phyloP scores from a whole-genome alignment of 2,113 vertebrate species.

The Callospermophilus lateralis region DNA sequence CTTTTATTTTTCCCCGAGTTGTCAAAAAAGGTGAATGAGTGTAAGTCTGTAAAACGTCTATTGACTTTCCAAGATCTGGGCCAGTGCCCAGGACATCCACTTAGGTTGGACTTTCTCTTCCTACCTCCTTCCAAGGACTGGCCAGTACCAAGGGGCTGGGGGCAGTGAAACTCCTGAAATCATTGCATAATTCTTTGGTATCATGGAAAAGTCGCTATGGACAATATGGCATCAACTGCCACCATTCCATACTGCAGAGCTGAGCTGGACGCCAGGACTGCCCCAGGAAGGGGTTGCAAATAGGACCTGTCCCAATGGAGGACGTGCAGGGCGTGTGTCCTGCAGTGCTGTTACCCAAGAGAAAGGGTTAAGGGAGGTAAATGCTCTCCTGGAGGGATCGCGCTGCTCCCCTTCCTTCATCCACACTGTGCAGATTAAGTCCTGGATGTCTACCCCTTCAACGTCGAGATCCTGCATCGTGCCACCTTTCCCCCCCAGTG shows the following conservation, averaged over 20 bases:
- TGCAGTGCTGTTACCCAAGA: background rate
- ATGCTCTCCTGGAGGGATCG: background rate
- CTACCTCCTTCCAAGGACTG: background rate
- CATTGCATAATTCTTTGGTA: background rate
- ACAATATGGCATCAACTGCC: background rate
- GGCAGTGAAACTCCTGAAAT: background rate
- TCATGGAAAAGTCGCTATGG: background rate
- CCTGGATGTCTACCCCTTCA: background rate
- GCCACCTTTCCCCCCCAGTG: background rate
- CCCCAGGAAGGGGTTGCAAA: background rate
- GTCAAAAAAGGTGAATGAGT: background rate
- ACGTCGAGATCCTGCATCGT: fast-evolving
- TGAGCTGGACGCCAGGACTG: background rate
- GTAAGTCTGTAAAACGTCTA: background rate
- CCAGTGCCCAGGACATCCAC: background rate
- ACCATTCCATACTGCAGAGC: background rate
- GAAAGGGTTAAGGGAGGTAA: background rate
- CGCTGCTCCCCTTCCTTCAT: background rate
- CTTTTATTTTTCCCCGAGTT: background rate
- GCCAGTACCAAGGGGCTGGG: background rate
- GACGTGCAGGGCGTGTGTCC: background rate
- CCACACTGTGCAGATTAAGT: too few relatives aligned
- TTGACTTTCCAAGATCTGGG: background rate
- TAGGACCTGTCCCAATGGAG: background rate
- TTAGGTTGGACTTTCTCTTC: background rate